Base-by-base conservation (phyloP, 2,797 vertebrate species). In the Tapera naevia region DNA sequence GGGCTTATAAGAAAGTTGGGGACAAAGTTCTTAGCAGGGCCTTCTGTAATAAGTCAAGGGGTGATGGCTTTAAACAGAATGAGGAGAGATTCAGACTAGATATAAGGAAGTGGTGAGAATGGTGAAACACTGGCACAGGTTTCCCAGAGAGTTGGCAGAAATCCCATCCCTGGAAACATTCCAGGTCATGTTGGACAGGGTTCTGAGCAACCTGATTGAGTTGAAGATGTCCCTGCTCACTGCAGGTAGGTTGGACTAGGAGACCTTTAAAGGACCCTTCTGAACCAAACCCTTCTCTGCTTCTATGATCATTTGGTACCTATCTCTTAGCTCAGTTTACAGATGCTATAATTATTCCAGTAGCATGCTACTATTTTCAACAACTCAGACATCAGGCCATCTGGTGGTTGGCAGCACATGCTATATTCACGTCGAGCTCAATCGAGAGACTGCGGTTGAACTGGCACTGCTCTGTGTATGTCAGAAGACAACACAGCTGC, bases 291-390 rank as follows among this genome's bases (percentile, higher is more conserved):
- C 46, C 48, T 48, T 48, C 46, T 48, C 48, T n/a, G 7, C 35
- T 58, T 58, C 57, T 24, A 16, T 58, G 58, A 65, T 11, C 39
- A 28, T 60, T 82, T 46, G 25, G 60, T 88, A 65, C 58, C 57
- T 69, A 51, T 92, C 58, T 64, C 21, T 50, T 58, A 91, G 57
- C 60, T 86, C 83, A 28, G n/a, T 48, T 80, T 62, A 65, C 17
- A 25, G 62, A 22, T 57, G 72, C 86, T 97, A 73, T 95, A 95
- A 95, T 96, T 95, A 96, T 94, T 92, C 91, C 35, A 87, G 64
- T 35, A 80, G 43, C 74, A 33, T 35, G 54, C 58, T 91, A 88
- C 92, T 92, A 79, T 97, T 97, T 97, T 94, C 88, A 91, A 82
- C 50, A 27, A 61, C 85, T 61, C 73, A 71, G 76, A 50, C 70